Conservation (phyloP, 1,140 invertebrate genomes). For the Euwallacea similis region DNA sequence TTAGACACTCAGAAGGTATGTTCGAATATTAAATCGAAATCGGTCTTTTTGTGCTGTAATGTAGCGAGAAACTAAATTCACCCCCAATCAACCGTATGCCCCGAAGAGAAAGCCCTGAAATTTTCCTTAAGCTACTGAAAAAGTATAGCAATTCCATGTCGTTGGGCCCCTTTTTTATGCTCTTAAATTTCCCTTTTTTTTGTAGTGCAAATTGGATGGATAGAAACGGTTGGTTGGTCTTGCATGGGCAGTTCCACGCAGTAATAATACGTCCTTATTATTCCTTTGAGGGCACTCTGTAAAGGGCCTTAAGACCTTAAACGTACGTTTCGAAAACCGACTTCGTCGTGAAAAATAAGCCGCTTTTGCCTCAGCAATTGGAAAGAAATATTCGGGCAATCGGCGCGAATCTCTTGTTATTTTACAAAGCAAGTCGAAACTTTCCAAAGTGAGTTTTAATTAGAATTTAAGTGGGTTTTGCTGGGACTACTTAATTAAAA, state of each 20-base stretch:
- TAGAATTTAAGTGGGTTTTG: too few relatives aligned
- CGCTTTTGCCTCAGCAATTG: slow-evolving; percentile 1
- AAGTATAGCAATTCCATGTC: slow-evolving; percentile 20
- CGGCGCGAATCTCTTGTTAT: too few relatives aligned
- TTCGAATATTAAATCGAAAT: background rate
- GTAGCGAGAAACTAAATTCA: background rate
- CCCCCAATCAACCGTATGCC: too few relatives aligned
- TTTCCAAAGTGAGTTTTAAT: too few relatives aligned
- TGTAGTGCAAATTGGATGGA: slow-evolving; percentile 33
- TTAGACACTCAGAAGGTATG: background rate
- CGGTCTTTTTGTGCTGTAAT: background rate
- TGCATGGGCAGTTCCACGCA: slow-evolving; percentile 23
- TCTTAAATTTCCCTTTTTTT: slow-evolving; percentile 19
- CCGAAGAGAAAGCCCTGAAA: too few relatives aligned
- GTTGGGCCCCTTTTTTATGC: slow-evolving; percentile 19
- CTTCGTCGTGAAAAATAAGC: slow-evolving; percentile 23
- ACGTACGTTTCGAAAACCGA: slow-evolving; percentile 20
- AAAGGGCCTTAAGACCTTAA: slow-evolving; percentile 16
- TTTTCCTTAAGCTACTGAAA: slow-evolving; percentile 4
- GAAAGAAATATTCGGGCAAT: background rate
- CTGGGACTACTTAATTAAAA: too few relatives aligned
- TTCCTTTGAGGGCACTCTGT: slow-evolving; percentile 33
- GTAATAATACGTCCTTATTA: slow-evolving; percentile 36
- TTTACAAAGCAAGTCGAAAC: too few relatives aligned
- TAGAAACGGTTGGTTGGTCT: slow-evolving; percentile 13